Base-by-base conservation (phyloP, 2,797 vertebrate genomes). In the Ceyx erithaca region DNA sequence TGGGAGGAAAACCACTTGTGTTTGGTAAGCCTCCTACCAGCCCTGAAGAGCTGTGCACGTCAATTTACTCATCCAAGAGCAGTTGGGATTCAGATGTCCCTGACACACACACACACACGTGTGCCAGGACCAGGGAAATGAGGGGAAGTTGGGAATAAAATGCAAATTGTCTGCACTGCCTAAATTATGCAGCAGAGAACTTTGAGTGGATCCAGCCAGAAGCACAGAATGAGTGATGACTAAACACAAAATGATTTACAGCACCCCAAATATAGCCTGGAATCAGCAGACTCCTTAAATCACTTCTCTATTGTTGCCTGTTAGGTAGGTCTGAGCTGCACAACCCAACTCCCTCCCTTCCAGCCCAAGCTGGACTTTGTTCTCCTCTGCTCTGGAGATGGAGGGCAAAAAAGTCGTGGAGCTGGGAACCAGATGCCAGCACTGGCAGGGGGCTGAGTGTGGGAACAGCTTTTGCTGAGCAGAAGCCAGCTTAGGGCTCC, bases 381-480 rank as follows among this genome's bases (percentile, higher is more conserved):
- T 80, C 85, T 87, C 35, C 69, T 73, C 23, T 78, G 30, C 10
- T 85, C 48, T 66, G n/a, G 59, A 46, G 49, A 41, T 14, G 15
- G 66, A 94, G 58, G 89, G 64, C 85, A 94, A 89, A 91, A 62
- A 77, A 79, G 79, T 85, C 71, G 62, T 70, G 55, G 77, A 82
- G 26, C 62, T 78, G 66, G 71, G 54, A 93, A 66, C 76, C 69
- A 87, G 88, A 80, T 95, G 89, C 58, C 61, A 89, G 48, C 25
- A 69, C 31, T 72, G 76, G 77, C 67, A 88, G 88, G 72, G 87
- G 79, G 77, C 84, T 93, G 81, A 73, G 91, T 87, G 77, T 52
- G 26, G 49, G 31, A 95, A 85, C 66, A 83, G 89, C 76, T 92
- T 96, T 85, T 91, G 54, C 79, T 75, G 83, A 92, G 80, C 82